Evolutionary conservation across 1,140 invertebrate species (phyloP).

Genomic region (Parasteatoda tepidariorum): DNA sequence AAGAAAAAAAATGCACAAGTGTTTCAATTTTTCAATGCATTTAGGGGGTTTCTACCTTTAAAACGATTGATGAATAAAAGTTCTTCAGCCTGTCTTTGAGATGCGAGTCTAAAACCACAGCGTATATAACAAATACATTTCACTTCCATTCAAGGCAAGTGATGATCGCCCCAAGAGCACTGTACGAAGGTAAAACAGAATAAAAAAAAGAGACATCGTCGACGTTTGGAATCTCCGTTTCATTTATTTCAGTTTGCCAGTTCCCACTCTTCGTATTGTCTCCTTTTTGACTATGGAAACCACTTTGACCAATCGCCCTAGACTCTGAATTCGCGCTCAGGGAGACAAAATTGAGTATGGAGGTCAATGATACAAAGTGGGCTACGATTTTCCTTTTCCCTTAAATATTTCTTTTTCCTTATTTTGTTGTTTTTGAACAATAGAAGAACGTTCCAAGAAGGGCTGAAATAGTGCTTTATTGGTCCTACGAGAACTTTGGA

Average conservation of each 20-base stretch:
- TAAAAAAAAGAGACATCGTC: background rate
- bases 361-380: slow-evolving; percentile 3
- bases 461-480: slow-evolving; percentile 12
- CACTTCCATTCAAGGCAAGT: background rate
- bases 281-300: slow-evolving; percentile 25
- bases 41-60: background rate
- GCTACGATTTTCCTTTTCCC: background rate
- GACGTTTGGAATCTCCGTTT: too few relatives aligned
- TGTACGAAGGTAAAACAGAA: background rate
- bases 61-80: slow-evolving; percentile 6
- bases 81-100: background rate
- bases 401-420: background rate
- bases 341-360: background rate
- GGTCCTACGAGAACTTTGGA: background rate
- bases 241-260: slow-evolving; percentile 34
- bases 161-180: slow-evolving; percentile 5
- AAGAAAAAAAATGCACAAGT: background rate
- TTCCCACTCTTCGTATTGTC: background rate
- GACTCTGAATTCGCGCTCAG: background rate
- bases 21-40: background rate
- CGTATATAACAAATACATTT: background rate
- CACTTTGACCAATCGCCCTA: background rate
- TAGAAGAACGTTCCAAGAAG: too few relatives aligned
- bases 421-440: background rate
- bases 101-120: background rate